Percentiles rank a stretch among this genome's conserved stretches.
These are phyloP conservation scores for Acrossocheilus wenchowensis DNA, from an alignment of 2,797 vertebrate species.

Conservation along the genomic window DNA sequence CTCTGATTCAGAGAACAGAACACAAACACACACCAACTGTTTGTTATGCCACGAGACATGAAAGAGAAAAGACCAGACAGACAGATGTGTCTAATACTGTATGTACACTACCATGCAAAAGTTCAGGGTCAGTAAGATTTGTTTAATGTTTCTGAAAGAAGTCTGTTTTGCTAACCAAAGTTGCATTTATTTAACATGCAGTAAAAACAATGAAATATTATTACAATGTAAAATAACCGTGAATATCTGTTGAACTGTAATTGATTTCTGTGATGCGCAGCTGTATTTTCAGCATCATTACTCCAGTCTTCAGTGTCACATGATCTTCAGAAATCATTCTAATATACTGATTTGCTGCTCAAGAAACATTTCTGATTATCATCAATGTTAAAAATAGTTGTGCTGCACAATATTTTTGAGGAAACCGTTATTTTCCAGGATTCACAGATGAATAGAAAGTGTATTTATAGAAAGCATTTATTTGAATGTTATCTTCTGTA, in stretches of 20 bases:
- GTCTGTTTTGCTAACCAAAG: neutral
- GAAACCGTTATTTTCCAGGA: neutral
- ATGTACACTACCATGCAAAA: neutral
- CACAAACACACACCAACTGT: slow-evolving; percentile 33
- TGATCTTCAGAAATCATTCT: neutral
- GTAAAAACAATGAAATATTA: neutral
- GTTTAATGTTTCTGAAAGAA: neutral
- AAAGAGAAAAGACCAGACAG: slow-evolving; percentile 11
- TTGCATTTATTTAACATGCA: neutral
- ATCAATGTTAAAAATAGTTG: neutral
- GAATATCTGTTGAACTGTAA: neutral
- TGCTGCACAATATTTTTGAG: neutral
- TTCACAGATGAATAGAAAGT: neutral
- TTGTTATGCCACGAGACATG: slow-evolving; percentile 16
- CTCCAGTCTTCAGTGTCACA: neutral
- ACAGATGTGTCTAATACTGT: neutral
- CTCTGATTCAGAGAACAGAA: slow-evolving; percentile 74
- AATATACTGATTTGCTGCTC: neutral
- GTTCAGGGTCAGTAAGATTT: neutral
- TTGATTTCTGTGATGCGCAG: neutral
- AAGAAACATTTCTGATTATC: neutral
- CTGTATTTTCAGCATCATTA: neutral
- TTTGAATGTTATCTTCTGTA: neutral
- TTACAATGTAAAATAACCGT: neutral
- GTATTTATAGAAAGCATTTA: no score